A percentile compares a stretch with the other conserved stretches of the same genome.
phyloP scores from a whole-genome alignment of 2,113 vertebrate species.

The Tragulus kanchil region DNA sequence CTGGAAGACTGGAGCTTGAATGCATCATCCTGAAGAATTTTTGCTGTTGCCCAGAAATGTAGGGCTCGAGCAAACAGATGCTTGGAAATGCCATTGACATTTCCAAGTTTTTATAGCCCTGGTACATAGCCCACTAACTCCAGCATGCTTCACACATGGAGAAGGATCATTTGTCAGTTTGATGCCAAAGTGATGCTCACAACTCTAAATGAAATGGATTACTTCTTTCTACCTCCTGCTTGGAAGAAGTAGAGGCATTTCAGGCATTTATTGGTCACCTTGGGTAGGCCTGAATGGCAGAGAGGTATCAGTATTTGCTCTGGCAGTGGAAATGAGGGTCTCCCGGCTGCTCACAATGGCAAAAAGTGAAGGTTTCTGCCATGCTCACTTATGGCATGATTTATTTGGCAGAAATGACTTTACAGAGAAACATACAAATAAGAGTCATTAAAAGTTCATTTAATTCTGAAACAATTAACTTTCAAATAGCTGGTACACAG shows the following conservation, averaged over 20 bases:
- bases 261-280: background rate
- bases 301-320: background rate
- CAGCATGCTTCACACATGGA: conserved; percentile 66
- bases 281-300: background rate
- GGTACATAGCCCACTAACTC: conserved; percentile 61
- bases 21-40: conserved; percentile 74
- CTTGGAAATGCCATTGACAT: conserved; percentile 67
- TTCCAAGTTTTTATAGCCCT: conserved; percentile 71
- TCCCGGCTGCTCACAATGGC: background rate
- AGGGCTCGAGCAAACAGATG: conserved; percentile 76
- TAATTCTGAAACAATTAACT: conserved; percentile 35
- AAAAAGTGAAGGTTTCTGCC: background rate
- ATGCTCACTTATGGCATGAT: background rate
- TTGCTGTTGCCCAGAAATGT: conserved; percentile 79
- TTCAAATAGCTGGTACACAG: background rate
- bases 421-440: conserved; percentile 26
- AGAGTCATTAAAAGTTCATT: conserved; percentile 57
- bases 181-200: conserved; percentile 72
- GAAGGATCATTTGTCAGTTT: conserved; percentile 74
- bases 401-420: conserved; percentile 52
- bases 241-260: conserved; percentile 22
- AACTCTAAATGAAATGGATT: conserved; percentile 72
- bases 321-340: background rate
- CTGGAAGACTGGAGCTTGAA: conserved; percentile 66
- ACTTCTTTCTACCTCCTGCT: conserved; percentile 57